These are phyloP conservation scores for Euura lappo DNA, from an alignment of 1,140 invertebrate species.

Conservation along the genomic window DNA sequence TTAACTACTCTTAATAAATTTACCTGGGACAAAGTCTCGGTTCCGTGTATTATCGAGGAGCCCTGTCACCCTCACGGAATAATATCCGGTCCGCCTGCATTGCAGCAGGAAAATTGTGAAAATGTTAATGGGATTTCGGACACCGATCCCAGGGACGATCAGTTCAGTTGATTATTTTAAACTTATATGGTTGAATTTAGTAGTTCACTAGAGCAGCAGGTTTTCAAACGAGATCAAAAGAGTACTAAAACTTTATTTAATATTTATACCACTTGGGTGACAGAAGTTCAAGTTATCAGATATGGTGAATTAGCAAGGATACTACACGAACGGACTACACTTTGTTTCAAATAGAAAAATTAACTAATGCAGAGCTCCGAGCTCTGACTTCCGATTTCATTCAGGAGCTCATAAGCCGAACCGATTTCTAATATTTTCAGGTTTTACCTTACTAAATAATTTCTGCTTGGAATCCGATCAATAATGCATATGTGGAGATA, in stretches of 20 bases:
- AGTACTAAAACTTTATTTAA: neutral
- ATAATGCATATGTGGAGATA: too few relatives aligned
- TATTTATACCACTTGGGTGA: constrained; percentile 1
- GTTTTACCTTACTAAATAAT: neutral
- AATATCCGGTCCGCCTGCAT: constrained; percentile 25
- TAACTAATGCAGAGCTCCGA: too few relatives aligned
- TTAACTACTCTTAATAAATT: constrained; percentile 40
- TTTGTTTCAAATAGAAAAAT: too few relatives aligned
- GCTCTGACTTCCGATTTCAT: neutral
- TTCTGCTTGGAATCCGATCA: too few relatives aligned
- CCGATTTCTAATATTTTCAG: neutral
- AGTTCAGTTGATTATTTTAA: constrained; percentile 36
- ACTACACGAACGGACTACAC: neutral
- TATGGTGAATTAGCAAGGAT: neutral
- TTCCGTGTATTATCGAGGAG: constrained; percentile 32
- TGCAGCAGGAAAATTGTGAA: constrained; percentile 18
- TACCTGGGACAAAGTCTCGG: constrained; percentile 40
- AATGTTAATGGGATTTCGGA: constrained; percentile 18
- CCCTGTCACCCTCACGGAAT: constrained; percentile 25
- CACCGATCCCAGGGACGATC: constrained; percentile 25
- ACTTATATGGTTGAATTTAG: constrained; percentile 20
- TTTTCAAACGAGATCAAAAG: constrained; percentile 14
- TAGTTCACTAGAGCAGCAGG: constrained; percentile 15
- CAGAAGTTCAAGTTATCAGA: neutral
- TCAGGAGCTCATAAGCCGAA: neutral